A percentile compares a stretch with the other conserved stretches of the same genome.
phyloP scores from a whole-genome alignment of 92 coral and sea anemone genomes.

The Bergia sp. region DNA sequence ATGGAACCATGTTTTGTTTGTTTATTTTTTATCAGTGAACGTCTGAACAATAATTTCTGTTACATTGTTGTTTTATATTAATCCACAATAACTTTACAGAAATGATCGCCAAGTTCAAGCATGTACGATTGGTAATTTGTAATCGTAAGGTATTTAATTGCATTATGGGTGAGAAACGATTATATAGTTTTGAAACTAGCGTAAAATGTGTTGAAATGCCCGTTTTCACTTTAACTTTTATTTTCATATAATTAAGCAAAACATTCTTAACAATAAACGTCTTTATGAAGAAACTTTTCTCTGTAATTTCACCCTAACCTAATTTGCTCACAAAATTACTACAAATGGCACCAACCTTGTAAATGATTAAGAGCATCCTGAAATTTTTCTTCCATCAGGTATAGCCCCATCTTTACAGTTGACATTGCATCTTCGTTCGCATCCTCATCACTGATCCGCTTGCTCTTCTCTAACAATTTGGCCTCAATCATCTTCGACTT shows the following conservation, averaged over 20 bases:
- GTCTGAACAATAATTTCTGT: no score
- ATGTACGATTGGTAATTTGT: no score
- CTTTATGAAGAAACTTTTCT: no score
- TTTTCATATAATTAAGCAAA: background rate
- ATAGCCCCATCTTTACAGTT: background rate
- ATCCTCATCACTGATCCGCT: background rate
- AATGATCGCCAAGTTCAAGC: no score
- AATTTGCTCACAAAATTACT: background rate
- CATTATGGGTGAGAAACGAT: no score
- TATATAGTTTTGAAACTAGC: no score
- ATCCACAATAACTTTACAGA: no score
- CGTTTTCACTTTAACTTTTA: background rate
- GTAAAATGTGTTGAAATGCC: no score
- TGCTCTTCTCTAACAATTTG: background rate
- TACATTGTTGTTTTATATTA: no score
- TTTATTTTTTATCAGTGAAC: no score
- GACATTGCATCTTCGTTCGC: background rate
- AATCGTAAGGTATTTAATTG: no score
- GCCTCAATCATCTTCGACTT: slow-evolving; percentile 12
- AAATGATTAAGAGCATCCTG: slow-evolving; percentile 10
- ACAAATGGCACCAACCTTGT: slow-evolving; percentile 4
- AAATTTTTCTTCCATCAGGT: slow-evolving; percentile 19
- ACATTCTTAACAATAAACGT: background rate
- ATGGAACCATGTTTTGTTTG: no score
- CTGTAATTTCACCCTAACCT: background rate